These are phyloP conservation scores for Pteruthius melanotis DNA, from an alignment of 2,113 vertebrate species.

Conservation along the genomic window DNA sequence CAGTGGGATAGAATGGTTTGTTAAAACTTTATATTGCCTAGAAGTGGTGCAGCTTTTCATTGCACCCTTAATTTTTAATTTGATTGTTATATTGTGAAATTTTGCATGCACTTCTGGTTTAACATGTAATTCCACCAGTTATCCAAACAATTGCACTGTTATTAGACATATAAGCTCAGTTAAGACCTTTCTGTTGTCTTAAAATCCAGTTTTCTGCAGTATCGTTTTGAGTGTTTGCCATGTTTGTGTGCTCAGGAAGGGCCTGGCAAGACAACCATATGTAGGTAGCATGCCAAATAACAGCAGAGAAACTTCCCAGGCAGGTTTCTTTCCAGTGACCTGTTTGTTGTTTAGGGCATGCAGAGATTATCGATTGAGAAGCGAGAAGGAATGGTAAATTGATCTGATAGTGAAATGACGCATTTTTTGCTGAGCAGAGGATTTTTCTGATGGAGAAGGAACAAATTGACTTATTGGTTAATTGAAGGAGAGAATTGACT, in stretches of 20 bases:
- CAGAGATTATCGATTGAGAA: neutral
- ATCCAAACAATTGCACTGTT: neutral
- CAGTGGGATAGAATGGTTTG: neutral
- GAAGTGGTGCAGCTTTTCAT: neutral
- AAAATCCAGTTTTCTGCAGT: neutral
- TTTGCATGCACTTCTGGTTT: neutral
- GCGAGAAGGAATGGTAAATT: neutral
- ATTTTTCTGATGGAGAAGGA: slow-evolving; percentile 5
- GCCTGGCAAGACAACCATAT: rapidly evolving
- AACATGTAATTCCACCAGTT: neutral
- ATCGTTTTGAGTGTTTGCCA: rapidly evolving
- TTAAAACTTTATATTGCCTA: neutral
- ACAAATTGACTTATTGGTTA: slow-evolving; percentile 45
- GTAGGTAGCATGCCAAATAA: neutral
- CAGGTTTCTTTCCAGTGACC: neutral
- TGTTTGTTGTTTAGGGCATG: neutral
- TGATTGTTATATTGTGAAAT: neutral
- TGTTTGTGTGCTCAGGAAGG: neutral
- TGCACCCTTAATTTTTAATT: neutral
- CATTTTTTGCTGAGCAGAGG: slow-evolving; percentile 32
- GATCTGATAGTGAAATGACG: slow-evolving; percentile 18
- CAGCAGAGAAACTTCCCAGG: neutral
- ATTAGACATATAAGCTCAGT: neutral
- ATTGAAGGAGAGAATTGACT: slow-evolving; percentile 31
- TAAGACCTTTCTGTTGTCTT: neutral